Conservation (phyloP, 2,888 invertebrate genomes). For the Agrilus cyanescens region DNA sequence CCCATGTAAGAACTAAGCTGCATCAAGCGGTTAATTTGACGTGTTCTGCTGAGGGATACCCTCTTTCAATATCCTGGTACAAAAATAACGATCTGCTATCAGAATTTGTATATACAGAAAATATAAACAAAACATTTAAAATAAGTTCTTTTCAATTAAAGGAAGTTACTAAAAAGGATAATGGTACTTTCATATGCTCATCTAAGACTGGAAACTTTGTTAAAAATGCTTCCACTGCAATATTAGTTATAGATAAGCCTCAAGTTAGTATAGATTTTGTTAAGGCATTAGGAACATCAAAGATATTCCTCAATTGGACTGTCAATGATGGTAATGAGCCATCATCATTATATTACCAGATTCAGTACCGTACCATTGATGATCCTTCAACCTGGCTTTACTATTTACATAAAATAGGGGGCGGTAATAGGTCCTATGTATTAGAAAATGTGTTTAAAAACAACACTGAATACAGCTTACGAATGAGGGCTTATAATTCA, state of each 20-base stretch:
- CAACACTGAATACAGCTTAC: constrained; percentile 53
- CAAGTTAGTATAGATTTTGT: constrained; percentile 58
- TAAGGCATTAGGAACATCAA: constrained; percentile 61
- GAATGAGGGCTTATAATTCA: constrained; percentile 53
- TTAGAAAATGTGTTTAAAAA: constrained; percentile 49
- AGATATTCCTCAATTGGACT: constrained; percentile 75
- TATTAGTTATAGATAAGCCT: constrained; percentile 55
- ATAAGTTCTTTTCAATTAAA: constrained; percentile 46
- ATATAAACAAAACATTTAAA: constrained; percentile 45
- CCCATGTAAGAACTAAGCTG: constrained; percentile 38
- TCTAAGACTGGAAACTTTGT: constrained; percentile 27
- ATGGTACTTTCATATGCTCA: constrained; percentile 55
- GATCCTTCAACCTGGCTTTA: constrained; percentile 42
- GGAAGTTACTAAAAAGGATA: constrained; percentile 53
- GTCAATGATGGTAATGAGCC: constrained; percentile 63
- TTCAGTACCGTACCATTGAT: constrained; percentile 42
- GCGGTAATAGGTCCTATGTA: constrained; percentile 55
- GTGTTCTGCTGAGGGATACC: constrained; percentile 49
- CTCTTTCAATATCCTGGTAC: constrained; percentile 45
- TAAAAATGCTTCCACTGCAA: constrained; percentile 25
- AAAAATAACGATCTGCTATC: constrained; percentile 42
- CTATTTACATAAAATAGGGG: constrained; percentile 46
- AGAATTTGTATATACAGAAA: constrained; percentile 23
- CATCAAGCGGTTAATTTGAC: constrained; percentile 39
- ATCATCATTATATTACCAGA: constrained; percentile 44